Evolutionary conservation across 2,888 invertebrate species (phyloP).

Genomic region (Eilema caniola): DNA sequence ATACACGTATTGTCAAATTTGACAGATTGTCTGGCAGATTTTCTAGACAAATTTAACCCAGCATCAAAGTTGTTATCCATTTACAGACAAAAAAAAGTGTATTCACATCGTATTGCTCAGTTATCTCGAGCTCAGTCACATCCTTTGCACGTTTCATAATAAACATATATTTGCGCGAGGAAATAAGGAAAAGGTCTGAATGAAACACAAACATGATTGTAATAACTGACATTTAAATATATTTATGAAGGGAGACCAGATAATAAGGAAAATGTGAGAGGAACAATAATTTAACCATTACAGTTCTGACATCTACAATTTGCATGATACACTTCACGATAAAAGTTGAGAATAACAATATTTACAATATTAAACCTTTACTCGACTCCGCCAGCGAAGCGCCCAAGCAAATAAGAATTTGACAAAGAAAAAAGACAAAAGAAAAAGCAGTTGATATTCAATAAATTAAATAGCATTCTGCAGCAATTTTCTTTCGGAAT

Average conservation of each 20-base stretch:
- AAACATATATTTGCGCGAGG: neutral
- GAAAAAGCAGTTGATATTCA: no score
- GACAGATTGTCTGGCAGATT: no score
- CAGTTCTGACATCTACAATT: neutral
- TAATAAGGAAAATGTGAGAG: neutral
- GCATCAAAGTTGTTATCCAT: neutral
- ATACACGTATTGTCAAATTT: no score
- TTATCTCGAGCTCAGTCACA: neutral
- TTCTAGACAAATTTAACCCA: no score
- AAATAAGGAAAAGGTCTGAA: slow-evolving; percentile 4
- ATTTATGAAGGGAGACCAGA: slow-evolving; percentile 1
- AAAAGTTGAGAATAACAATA: no score
- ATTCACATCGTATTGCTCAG: neutral
- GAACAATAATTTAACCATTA: neutral
- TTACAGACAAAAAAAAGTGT: neutral
- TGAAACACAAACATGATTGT: neutral
- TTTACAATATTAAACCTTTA: no score
- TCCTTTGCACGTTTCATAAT: neutral
- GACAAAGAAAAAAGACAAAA: no score
- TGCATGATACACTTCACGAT: no score
- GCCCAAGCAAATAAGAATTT: no score
- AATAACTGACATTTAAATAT: slow-evolving; percentile 4
- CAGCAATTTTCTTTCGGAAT: no score
- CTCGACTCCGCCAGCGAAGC: no score
- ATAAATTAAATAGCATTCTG: no score